A percentile compares a stretch with the other conserved stretches of the same genome.
Evolutionary conservation across 2,797 vertebrate species (phyloP).

Genomic region (Pogonophryne albipinna): DNA sequence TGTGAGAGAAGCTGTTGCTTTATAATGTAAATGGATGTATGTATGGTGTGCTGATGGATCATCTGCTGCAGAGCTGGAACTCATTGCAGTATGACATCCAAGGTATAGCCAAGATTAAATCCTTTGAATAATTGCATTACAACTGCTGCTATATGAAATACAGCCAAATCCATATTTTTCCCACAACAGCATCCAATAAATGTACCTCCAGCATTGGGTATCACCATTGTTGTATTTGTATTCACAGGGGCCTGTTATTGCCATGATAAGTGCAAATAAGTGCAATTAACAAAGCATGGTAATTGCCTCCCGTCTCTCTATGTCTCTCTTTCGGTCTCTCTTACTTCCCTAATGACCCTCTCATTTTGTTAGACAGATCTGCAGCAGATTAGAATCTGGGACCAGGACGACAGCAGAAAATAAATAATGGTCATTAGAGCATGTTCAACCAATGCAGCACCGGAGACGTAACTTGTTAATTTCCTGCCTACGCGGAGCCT

Average conservation of each 20-base stretch:
- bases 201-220: constrained; percentile 49
- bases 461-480: constrained; percentile 65
- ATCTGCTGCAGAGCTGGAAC: constrained; percentile 60
- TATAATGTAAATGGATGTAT: constrained; percentile 72
- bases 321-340: constrained; percentile 30
- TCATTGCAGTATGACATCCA: constrained; percentile 53
- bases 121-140: constrained; percentile 62
- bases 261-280: constrained; percentile 75
- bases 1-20: constrained; percentile 58
- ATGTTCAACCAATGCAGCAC: constrained; percentile 64
- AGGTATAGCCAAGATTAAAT: constrained; percentile 69
- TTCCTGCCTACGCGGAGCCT: constrained; percentile 59
- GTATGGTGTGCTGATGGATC: constrained; percentile 69
- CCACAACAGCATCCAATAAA: constrained; percentile 20
- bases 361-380: constrained; percentile 73
- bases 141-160: constrained; percentile 51
- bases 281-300: constrained; percentile 79
- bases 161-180: constrained; percentile 47
- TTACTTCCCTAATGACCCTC: constrained; percentile 68
- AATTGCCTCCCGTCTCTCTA: constrained; percentile 61
- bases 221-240: constrained; percentile 63
- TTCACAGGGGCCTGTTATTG: constrained; percentile 72
- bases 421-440: constrained; percentile 84
- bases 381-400: constrained; percentile 70
- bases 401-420: constrained; percentile 73